Conservation (phyloP, 2,888 invertebrate genomes). For the Eumacrocentrus americanus region DNA sequence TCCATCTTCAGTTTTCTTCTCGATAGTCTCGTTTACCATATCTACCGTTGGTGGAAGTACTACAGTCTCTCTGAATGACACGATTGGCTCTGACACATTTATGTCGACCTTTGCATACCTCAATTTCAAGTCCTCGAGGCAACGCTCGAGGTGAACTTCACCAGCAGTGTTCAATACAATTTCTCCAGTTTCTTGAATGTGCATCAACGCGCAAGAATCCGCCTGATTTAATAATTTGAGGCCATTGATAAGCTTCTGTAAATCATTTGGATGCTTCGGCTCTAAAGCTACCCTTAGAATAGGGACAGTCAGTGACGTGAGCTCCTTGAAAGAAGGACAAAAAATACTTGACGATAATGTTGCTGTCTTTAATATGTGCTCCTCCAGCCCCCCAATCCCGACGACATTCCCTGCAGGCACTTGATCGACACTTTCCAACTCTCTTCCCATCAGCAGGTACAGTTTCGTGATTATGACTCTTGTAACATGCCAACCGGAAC, state of each 20-base stretch:
- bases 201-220: slow-evolving; percentile 90
- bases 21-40: slow-evolving; percentile 85
- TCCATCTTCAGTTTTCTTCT: slow-evolving; percentile 65
- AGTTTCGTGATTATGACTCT: slow-evolving; percentile 73
- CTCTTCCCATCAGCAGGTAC: slow-evolving; percentile 92
- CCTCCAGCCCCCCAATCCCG: slow-evolving; percentile 85
- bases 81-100: slow-evolving; percentile 94
- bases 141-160: slow-evolving; percentile 95
- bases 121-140: slow-evolving; percentile 87
- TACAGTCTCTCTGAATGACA: slow-evolving; percentile 94
- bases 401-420: slow-evolving; percentile 91
- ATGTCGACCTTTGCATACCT: slow-evolving; percentile 85
- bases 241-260: slow-evolving; percentile 76
- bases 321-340: slow-evolving; percentile 88
- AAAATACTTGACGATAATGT: slow-evolving; percentile 82
- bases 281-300: slow-evolving; percentile 94
- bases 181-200: slow-evolving; percentile 93
- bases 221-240: slow-evolving; percentile 89
- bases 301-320: slow-evolving; percentile 78
- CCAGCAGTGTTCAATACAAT: slow-evolving; percentile 94
- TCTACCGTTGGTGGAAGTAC: slow-evolving; percentile 79
- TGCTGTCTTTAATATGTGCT: slow-evolving; percentile 85
- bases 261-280: slow-evolving; percentile 79
- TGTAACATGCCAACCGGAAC: slow-evolving; percentile 71
- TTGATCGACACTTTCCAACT: slow-evolving; percentile 78